Conservation (phyloP, 2,797 vertebrate species). For the Clarias pachynema region DNA sequence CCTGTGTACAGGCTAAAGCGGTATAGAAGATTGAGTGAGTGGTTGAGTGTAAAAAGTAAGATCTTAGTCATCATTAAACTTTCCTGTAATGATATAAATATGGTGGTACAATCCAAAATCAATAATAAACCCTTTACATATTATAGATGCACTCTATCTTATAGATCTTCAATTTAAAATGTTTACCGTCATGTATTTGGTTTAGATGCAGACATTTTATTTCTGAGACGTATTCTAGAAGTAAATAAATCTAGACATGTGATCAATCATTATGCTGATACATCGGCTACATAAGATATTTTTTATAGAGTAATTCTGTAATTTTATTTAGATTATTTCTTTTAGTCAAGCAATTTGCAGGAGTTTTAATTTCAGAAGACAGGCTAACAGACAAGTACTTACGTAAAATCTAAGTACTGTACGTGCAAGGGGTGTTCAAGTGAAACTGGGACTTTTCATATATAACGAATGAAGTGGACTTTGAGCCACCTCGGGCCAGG, state of each 20-base stretch:
- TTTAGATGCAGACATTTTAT: background rate
- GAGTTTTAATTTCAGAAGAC: background rate
- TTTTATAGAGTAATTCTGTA: background rate
- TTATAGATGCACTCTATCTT: background rate
- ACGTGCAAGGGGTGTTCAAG: too few relatives aligned
- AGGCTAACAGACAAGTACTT: slow-evolving; percentile 40
- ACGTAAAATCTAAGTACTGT: too few relatives aligned
- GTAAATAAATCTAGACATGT: background rate
- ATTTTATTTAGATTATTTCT: background rate
- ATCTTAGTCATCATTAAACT: background rate
- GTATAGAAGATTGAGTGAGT: too few relatives aligned
- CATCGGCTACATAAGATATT: background rate
- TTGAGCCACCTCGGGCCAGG: too few relatives aligned
- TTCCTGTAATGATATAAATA: background rate
- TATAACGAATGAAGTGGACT: too few relatives aligned
- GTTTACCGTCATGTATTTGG: background rate
- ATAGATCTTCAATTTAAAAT: background rate
- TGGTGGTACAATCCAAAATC: background rate
- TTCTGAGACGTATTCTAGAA: background rate
- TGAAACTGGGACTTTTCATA: too few relatives aligned
- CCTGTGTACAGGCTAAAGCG: too few relatives aligned
- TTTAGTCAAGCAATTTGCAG: background rate
- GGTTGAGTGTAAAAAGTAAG: background rate
- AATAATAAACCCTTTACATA: background rate
- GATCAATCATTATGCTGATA: too few relatives aligned